Percentiles rank a stretch among this genome's conserved stretches.
Evolutionary conservation across 2,113 vertebrate genomes (phyloP).

Genomic region (Brachyistius frenatus): DNA sequence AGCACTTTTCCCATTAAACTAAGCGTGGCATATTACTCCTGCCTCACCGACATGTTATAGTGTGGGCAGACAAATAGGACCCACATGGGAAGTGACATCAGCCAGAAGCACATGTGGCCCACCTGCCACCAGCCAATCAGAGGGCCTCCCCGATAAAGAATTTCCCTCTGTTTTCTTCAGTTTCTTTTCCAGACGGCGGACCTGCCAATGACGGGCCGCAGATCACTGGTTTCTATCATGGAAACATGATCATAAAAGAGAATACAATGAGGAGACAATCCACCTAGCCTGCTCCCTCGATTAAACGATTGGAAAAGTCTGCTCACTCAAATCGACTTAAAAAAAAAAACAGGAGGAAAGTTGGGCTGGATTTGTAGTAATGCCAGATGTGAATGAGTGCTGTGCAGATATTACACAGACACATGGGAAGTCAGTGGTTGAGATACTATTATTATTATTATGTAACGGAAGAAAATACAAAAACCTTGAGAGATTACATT

Average conservation of each 20-base stretch:
- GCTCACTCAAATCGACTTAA: slow-evolving; percentile 46
- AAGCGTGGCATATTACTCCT: slow-evolving; percentile 57
- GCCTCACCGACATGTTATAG: slow-evolving; percentile 61
- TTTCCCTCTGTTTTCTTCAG: slow-evolving; percentile 42
- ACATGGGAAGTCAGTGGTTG: slow-evolving; percentile 20
- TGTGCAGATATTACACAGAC: slow-evolving; percentile 38
- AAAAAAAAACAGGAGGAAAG: slow-evolving; percentile 38
- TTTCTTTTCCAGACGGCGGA: slow-evolving; percentile 31
- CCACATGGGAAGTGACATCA: slow-evolving; percentile 69
- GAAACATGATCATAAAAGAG: slow-evolving; percentile 65
- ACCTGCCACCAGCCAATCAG: slow-evolving; percentile 61
- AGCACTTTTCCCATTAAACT: slow-evolving; percentile 65
- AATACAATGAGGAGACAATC: slow-evolving; percentile 60
- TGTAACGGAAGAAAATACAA: too few relatives aligned
- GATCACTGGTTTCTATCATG: slow-evolving; percentile 62
- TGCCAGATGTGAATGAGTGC: slow-evolving; percentile 61
- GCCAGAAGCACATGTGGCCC: slow-evolving; percentile 51
- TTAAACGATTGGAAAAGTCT: slow-evolving; percentile 66
- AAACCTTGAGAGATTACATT: too few relatives aligned
- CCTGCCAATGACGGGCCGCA: slow-evolving; percentile 14
- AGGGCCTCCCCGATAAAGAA: slow-evolving; percentile 29
- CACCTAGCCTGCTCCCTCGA: slow-evolving; percentile 50
- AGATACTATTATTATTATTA: slow-evolving; percentile 16
- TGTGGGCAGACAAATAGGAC: slow-evolving; percentile 61
- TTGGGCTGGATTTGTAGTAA: slow-evolving; percentile 24